These are phyloP conservation scores for Halcyon badia DNA, from an alignment of 2,797 vertebrate genomes.

Conservation along the genomic window DNA sequence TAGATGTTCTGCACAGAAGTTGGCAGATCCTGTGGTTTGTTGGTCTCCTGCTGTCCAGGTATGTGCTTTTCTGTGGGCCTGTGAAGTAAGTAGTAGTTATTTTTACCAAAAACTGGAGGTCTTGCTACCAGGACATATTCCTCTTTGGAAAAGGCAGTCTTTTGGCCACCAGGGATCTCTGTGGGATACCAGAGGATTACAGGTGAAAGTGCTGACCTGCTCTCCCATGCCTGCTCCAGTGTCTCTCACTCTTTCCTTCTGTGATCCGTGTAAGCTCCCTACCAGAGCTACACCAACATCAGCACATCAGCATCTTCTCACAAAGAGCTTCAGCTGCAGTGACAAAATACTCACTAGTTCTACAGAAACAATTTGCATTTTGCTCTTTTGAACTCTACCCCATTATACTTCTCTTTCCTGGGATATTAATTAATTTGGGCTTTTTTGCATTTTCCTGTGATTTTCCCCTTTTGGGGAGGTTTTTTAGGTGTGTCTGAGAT, in stretches of 20 bases:
- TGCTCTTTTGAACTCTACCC: neutral
- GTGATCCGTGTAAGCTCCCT: fast-evolving
- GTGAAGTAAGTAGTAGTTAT: neutral
- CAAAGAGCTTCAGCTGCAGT: neutral
- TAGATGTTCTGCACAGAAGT: neutral
- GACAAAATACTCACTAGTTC: fast-evolving
- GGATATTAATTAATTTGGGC: neutral
- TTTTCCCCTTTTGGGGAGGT: neutral
- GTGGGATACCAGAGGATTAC: neutral
- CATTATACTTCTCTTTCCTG: neutral
- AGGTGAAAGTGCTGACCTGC: neutral
- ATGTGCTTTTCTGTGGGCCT: neutral
- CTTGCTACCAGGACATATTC: neutral
- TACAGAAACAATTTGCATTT: neutral
- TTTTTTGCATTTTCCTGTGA: neutral
- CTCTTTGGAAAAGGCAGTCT: neutral
- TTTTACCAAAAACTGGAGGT: neutral
- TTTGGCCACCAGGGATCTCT: neutral
- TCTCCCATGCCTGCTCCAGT: neutral
- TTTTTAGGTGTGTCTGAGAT: neutral
- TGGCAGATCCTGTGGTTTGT: neutral
- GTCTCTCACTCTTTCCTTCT: fast-evolving
- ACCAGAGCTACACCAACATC: neutral
- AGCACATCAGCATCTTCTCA: neutral
- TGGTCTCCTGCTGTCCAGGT: neutral